Percentiles rank a stretch among this genome's conserved stretches.
phyloP scores from a whole-genome alignment of 2,888 invertebrate species.

The Macropis europaea region DNA sequence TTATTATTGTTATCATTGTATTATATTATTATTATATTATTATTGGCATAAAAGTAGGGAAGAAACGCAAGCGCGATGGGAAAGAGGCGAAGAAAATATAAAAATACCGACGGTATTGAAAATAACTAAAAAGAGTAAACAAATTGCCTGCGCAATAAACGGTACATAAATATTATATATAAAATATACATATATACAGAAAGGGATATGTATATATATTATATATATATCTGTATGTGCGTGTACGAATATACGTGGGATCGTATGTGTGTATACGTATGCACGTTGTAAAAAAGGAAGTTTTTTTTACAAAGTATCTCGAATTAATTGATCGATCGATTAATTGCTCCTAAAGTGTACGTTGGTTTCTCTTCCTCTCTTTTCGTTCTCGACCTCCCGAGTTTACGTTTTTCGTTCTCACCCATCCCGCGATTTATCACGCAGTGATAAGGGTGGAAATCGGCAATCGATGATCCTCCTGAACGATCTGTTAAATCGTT shows the following conservation, averaged over 20 bases:
- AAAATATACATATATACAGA: conserved; percentile 35
- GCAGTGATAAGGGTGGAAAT: conserved; percentile 29
- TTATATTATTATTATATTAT: conserved; percentile 37
- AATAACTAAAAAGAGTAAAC: conserved; percentile 2
- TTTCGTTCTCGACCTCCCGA: conserved; percentile 56
- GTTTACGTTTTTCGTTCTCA: conserved; percentile 27
- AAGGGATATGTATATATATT: conserved; percentile 18
- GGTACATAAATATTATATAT: conserved; percentile 49
- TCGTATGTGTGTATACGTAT: conserved; percentile 26
- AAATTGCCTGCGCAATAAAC: conserved; percentile 63
- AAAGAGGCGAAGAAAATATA: conserved; percentile 29
- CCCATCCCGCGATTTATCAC: conserved; percentile 34
- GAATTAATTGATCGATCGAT: conserved; percentile 58
- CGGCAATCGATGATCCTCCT: conserved; percentile 23
- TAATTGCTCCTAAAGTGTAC: conserved; percentile 54
- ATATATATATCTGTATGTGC: conserved; percentile 15
- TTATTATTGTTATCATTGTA: conserved; percentile 38
- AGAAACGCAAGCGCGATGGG: conserved; percentile 44
- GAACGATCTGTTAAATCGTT: background rate
- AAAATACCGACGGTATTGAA: conserved; percentile 37
- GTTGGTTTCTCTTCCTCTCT: conserved; percentile 61
- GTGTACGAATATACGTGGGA: background rate
- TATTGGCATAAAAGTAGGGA: conserved; percentile 41
- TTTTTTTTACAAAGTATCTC: conserved; percentile 64
- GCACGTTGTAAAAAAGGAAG: conserved; percentile 49